Base-by-base conservation (phyloP, 2,797 vertebrate genomes). In the Acipenser oxyrinchus region DNA sequence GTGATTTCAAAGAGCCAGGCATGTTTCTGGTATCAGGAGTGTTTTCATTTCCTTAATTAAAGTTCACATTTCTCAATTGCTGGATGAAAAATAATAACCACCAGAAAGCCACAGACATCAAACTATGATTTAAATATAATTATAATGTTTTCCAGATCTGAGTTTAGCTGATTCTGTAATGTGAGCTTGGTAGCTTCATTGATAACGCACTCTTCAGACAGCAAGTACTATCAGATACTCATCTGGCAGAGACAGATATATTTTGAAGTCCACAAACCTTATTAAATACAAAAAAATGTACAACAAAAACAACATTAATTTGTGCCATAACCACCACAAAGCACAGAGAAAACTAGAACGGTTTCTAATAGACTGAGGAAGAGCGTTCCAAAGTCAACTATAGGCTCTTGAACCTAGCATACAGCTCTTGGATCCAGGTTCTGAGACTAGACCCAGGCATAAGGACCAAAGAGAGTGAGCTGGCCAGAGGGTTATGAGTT, bases 11-110 rank as follows among this genome's bases (percentile, higher is more conserved):
- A 60, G 10, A 7, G 18, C 49, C 37, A 53, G 64, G 61, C 6
- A 23, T 49, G 68, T 10, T 59, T 49, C 7, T 65, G 13, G 49
- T 49, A 69, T n/a, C 9, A 7, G 51, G 37, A 15, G 4, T 13
- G 49, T 15, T 65, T 65, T 57, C 23, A 64, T 11, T 37, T 64
- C 68, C 23, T 60, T 13, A 49, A 66, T 61, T 48, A 23, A 62
- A 66, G 64, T 53, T 53, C 50, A 61, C 49, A 50, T 61, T 50
- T 60, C 13, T 52, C 57, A 52, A 58, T 50, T 48, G 18, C 68
- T 15, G 9, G 13, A 10, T 52, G 15, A 58, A 59, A 64, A 61
- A 64, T 37, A 53, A 13, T 55, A 15, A 55, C 23, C 49, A 64
- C n/a, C 15, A 53, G 7, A 53, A 53, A 11, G 4, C 13, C 6